phyloP scores from a whole-genome alignment of 2,113 vertebrate genomes.

The Rhineura floridana region DNA sequence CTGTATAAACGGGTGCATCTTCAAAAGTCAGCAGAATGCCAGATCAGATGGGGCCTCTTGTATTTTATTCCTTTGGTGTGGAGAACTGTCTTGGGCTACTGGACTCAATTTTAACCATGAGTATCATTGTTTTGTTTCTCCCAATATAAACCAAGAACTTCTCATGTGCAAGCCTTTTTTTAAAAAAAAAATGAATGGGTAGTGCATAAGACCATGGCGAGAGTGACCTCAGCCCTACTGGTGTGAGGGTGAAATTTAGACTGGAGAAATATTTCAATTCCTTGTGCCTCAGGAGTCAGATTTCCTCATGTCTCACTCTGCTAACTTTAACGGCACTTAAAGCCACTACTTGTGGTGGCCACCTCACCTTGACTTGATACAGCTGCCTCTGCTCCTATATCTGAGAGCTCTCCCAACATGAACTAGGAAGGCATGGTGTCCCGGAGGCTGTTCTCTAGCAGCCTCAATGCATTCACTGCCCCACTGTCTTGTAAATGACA shows the following conservation, averaged over 20 bases:
- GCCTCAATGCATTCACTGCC: neutral
- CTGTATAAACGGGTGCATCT: no score
- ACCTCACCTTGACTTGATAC: neutral
- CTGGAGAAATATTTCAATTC: neutral
- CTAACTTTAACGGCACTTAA: no score
- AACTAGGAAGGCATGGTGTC: neutral
- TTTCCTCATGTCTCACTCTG: neutral
- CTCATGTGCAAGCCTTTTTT: neutral
- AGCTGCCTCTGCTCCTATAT: neutral
- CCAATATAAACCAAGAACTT: neutral
- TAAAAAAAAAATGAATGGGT: neutral
- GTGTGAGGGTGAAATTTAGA: neutral
- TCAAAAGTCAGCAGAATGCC: no score
- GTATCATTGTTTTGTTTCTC: neutral
- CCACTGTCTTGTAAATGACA: neutral
- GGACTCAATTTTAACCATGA: no score
- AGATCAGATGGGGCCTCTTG: no score
- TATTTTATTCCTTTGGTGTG: no score
- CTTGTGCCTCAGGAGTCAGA: neutral
- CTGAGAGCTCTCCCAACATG: neutral
- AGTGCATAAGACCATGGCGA: neutral
- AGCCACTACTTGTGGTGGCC: no score
- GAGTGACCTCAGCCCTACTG: neutral
- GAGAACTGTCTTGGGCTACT: neutral
- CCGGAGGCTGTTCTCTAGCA: neutral